These are phyloP conservation scores for Phortica okadai DNA, from an alignment of 2,888 invertebrate species.

Conservation along the genomic window DNA sequence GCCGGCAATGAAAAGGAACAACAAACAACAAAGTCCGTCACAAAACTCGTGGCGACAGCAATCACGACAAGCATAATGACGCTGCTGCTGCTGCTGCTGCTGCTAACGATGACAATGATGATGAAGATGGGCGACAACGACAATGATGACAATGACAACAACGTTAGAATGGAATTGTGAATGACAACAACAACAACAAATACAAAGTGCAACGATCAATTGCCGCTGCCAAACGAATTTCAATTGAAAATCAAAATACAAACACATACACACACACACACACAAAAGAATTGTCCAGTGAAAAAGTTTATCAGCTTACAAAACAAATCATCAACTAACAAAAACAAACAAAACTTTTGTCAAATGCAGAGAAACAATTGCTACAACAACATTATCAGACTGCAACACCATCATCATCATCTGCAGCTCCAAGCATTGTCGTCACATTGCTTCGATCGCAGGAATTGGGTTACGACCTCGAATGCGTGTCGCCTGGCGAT, in stretches of 20 bases:
- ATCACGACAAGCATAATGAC: constrained; percentile 38
- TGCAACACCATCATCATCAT: background rate
- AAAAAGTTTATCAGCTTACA: background rate
- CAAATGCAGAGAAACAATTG: background rate
- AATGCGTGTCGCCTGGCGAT: constrained; percentile 64
- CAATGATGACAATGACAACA: constrained; percentile 46
- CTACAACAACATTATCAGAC: background rate
- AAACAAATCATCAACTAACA: too few species aligned
- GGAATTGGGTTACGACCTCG: constrained; percentile 73
- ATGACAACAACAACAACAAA: constrained; percentile 50
- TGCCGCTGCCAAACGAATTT: constrained; percentile 63
- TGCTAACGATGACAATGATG: constrained; percentile 47
- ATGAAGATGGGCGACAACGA: constrained; percentile 68
- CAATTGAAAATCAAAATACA: constrained; percentile 52
- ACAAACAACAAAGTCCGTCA: constrained; percentile 58
- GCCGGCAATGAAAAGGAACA: background rate
- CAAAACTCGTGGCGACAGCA: constrained; percentile 45
- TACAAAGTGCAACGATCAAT: constrained; percentile 65
- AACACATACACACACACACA: background rate
- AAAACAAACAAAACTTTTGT: background rate
- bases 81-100: too few species aligned
- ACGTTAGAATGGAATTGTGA: constrained; percentile 21
- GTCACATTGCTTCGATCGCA: constrained; percentile 37
- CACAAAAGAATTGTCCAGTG: too few species aligned
- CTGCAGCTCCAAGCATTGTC: constrained; percentile 23